A percentile compares a stretch with the other conserved stretches of the same genome.
Evolutionary conservation across 2,888 invertebrate genomes (phyloP).

Genomic region (Metallyticus violacea): DNA sequence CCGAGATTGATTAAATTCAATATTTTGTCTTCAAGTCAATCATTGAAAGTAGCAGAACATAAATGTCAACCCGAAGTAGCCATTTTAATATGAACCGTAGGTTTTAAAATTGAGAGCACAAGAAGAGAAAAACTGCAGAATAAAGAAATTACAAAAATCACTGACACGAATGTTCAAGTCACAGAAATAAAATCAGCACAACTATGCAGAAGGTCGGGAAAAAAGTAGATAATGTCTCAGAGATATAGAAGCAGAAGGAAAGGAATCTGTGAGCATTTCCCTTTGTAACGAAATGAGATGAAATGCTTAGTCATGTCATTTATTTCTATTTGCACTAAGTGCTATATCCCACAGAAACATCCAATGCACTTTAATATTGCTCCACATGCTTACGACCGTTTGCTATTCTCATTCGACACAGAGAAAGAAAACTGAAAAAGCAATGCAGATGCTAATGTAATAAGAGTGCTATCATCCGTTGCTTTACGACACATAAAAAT

Average conservation of each 20-base stretch:
- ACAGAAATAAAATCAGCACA: not conserved
- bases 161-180: too few relatives aligned
- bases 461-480: not conserved
- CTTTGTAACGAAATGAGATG: not conserved
- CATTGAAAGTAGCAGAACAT: too few relatives aligned
- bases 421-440: not conserved
- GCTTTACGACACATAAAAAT: too few relatives aligned
- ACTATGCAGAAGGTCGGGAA: not conserved
- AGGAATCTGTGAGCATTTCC: not conserved
- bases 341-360: not conserved
- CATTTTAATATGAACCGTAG: too few relatives aligned
- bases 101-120: too few relatives aligned
- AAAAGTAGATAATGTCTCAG: not conserved
- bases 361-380: not conserved
- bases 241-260: not conserved
- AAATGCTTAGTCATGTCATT: not conserved
- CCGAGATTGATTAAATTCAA: too few relatives aligned
- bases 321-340: not conserved
- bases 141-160: not conserved
- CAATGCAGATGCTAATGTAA: not conserved
- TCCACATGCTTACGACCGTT: not conserved
- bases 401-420: not conserved
- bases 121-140: not conserved
- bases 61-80: too few relatives aligned
- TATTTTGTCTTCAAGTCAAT: too few relatives aligned